These are phyloP conservation scores for Peromyscus nudipes DNA, from an alignment of 2,797 vertebrate genomes.

Conservation along the genomic window DNA sequence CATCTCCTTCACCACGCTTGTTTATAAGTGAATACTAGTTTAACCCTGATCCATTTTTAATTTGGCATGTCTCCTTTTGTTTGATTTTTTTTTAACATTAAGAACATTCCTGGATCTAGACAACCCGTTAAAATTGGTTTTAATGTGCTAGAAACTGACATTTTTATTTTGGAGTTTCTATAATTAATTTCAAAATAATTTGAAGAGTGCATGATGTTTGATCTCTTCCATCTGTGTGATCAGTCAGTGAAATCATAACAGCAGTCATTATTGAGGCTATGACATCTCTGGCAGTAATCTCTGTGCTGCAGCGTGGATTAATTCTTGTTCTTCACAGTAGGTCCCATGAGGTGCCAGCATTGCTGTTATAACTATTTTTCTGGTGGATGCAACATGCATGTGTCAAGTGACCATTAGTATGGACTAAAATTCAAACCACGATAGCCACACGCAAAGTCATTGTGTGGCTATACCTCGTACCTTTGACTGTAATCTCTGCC, in stretches of 20 bases:
- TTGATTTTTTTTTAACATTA: not conserved
- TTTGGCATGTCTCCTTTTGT: not conserved
- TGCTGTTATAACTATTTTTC: not conserved
- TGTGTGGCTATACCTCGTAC: not conserved
- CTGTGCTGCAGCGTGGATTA: not conserved
- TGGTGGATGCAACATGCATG: not conserved
- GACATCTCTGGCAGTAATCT: not conserved
- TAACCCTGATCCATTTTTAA: not conserved
- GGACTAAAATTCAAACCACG: conserved; percentile 5
- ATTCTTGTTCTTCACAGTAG: not conserved
- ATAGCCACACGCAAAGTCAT: not conserved
- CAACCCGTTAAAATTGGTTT: conserved; percentile 32
- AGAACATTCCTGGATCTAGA: not conserved
- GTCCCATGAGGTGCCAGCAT: not conserved
- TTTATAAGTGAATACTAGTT: not conserved
- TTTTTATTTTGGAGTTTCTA: not conserved
- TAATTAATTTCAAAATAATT: not conserved
- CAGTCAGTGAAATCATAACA: not conserved
- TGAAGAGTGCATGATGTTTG: not conserved
- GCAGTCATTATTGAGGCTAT: not conserved
- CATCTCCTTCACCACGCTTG: too few relatives aligned
- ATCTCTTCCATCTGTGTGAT: not conserved
- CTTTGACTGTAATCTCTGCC: not conserved
- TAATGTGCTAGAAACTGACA: not conserved
- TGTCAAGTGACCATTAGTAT: not conserved